phyloP scores from a whole-genome alignment of 2,797 vertebrate species.

The Chiloscyllium punctatum region DNA sequence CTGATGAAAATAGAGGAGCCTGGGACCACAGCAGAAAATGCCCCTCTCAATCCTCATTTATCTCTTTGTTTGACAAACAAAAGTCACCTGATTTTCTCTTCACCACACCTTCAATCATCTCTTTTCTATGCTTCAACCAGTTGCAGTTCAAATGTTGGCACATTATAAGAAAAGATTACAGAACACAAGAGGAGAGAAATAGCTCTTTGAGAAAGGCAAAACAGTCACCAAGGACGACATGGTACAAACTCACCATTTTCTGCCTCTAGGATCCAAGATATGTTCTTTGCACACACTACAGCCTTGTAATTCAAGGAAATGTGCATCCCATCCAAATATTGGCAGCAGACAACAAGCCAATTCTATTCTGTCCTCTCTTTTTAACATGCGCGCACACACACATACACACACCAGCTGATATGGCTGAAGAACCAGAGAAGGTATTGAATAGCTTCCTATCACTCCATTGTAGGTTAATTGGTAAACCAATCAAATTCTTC shows the following conservation, averaged over 20 bases:
- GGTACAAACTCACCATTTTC: constrained; percentile 45
- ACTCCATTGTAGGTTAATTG: background rate
- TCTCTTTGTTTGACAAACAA: background rate
- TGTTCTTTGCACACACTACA: constrained; percentile 43
- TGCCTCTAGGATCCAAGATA: constrained; percentile 44
- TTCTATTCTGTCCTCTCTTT: constrained; percentile 32
- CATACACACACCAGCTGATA: background rate
- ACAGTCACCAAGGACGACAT: background rate
- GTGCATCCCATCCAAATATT: constrained; percentile 46
- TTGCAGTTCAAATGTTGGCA: background rate
- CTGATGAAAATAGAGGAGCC: background rate
- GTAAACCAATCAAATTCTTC: background rate
- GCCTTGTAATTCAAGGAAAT: constrained; percentile 40
- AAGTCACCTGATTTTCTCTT: background rate
- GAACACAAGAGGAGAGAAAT: background rate
- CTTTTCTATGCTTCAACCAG: background rate
- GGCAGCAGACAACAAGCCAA: constrained; percentile 43
- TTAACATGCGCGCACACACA: background rate
- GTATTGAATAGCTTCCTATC: background rate
- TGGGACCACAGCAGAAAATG: background rate
- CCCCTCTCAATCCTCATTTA: background rate
- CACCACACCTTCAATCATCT: background rate
- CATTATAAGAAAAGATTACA: background rate
- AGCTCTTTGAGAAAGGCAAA: background rate
- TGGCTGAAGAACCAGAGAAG: background rate